Conservation (phyloP, 2,113 vertebrate genomes). For the Coptodon bakossiorum region DNA sequence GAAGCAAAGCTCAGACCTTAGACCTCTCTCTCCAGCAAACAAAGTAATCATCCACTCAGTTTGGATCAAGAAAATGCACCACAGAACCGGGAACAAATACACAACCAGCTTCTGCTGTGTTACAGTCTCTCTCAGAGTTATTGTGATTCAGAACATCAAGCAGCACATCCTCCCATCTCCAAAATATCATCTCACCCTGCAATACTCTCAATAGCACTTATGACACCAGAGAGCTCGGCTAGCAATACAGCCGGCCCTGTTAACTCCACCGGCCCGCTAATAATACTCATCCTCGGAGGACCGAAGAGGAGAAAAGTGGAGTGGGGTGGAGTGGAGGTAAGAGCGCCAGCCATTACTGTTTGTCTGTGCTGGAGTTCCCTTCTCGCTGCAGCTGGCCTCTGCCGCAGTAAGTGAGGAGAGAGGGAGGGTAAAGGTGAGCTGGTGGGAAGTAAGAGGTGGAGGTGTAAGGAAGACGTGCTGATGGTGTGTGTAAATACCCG, state of each 20-base stretch:
- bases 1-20: neutral
- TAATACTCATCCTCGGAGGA: conserved; percentile 43
- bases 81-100: too few relatives aligned
- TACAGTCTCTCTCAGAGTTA: neutral
- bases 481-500: conserved; percentile 11
- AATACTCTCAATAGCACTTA: conserved; percentile 6
- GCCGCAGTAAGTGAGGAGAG: conserved; percentile 26
- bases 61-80: neutral
- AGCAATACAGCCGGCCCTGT: neutral
- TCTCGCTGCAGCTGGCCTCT: conserved; percentile 32
- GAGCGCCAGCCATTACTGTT: neutral
- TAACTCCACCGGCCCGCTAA: conserved; percentile 32
- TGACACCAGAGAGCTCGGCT: conserved; percentile 14
- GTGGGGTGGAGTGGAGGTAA: conserved; percentile 1
- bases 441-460: neutral
- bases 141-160: conserved; percentile 8
- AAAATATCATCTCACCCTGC: neutral
- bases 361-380: conserved; percentile 15
- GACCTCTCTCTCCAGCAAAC: neutral
- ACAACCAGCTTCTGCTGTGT: neutral
- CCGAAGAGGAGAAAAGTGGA: neutral
- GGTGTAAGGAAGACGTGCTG: conserved; percentile 1
- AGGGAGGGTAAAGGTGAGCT: conserved; percentile 10
- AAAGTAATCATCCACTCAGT: neutral
- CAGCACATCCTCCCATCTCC: neutral